These are phyloP conservation scores for Odontothrips loti DNA, from an alignment of 2,888 invertebrate genomes.

Conservation along the genomic window DNA sequence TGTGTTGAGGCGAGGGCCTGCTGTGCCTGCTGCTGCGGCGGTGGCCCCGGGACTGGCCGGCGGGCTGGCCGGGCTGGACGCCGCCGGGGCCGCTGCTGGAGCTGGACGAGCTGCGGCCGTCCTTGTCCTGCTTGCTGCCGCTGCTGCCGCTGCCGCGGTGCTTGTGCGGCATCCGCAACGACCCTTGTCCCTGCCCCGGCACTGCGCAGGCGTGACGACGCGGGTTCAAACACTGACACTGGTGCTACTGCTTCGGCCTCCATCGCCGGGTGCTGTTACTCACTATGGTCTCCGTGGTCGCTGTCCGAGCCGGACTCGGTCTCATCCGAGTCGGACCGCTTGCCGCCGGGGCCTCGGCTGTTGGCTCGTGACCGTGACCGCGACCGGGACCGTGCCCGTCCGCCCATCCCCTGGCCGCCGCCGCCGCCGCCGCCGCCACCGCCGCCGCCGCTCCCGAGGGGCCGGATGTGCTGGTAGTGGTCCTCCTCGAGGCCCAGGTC, in stretches of 20 bases:
- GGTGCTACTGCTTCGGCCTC: no score
- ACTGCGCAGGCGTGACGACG: background rate
- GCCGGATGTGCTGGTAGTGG: slow-evolving; percentile 21
- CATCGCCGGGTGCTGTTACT: no score
- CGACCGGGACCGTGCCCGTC: slow-evolving; percentile 28
- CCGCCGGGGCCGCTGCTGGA: slow-evolving; percentile 2
- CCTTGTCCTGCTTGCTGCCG: slow-evolving; percentile 14
- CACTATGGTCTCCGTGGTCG: slow-evolving; percentile 46
- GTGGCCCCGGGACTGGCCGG: slow-evolving; percentile 49
- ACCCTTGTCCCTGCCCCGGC: background rate
- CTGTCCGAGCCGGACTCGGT: slow-evolving; percentile 56
- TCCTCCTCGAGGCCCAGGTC: slow-evolving; percentile 44
- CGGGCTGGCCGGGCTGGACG: no score
- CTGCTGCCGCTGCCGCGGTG: slow-evolving; percentile 7
- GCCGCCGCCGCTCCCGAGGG: slow-evolving; percentile 22
- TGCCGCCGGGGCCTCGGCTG: background rate
- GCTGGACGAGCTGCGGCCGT: slow-evolving; percentile 18
- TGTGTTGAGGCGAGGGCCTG: slow-evolving; percentile 51
- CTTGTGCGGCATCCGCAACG: background rate
- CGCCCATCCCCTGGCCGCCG: slow-evolving; percentile 27
- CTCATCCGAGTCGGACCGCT: slow-evolving; percentile 53
- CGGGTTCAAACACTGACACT: no score
- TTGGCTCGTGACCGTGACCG: slow-evolving; percentile 32
- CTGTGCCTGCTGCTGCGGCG: slow-evolving; percentile 39
- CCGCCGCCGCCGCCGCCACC: slow-evolving; percentile 30